A percentile compares a stretch with the other conserved stretches of the same genome.
Evolutionary conservation across 2,888 invertebrate genomes (phyloP).

Genomic region (Agonum fuliginosum): DNA sequence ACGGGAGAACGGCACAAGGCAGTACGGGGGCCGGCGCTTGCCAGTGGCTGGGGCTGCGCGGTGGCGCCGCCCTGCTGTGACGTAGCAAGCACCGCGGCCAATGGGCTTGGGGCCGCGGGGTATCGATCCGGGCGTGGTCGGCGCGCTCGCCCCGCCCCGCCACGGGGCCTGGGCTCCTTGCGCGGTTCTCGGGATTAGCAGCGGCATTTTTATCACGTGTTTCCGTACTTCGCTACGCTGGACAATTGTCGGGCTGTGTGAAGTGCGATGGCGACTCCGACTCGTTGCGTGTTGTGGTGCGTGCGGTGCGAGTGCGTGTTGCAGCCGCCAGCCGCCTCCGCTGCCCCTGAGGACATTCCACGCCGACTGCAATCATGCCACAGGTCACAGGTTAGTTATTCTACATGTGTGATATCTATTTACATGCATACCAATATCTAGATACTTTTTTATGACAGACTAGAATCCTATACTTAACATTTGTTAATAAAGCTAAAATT

Average conservation of each 20-base stretch:
- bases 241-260: slow-evolving; percentile 39
- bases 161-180: slow-evolving; percentile 29
- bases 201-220: slow-evolving; percentile 40
- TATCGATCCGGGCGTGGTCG: slow-evolving; percentile 50
- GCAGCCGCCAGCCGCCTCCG: slow-evolving; percentile 29
- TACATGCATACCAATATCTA: too few relatives aligned
- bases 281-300: slow-evolving; percentile 30
- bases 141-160: slow-evolving; percentile 44
- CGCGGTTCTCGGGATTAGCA: slow-evolving; percentile 13
- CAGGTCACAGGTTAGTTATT: slow-evolving; percentile 17
- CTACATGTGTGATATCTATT: too few relatives aligned
- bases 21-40: not conserved
- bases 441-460: too few relatives aligned
- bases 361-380: not conserved
- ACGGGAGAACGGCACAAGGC: slow-evolving; percentile 21
- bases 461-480: too few relatives aligned
- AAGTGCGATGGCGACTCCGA: slow-evolving; percentile 21
- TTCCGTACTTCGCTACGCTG: slow-evolving; percentile 24
- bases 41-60: not conserved
- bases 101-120: not conserved
- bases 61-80: slow-evolving; percentile 6
- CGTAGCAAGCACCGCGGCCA: not conserved
- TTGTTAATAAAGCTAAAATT: too few relatives aligned
- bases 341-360: slow-evolving; percentile 12
- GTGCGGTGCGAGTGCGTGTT: slow-evolving; percentile 35